These are phyloP conservation scores for Pachycephus smyrnensis DNA, from an alignment of 2,888 invertebrate species.

Conservation along the genomic window DNA sequence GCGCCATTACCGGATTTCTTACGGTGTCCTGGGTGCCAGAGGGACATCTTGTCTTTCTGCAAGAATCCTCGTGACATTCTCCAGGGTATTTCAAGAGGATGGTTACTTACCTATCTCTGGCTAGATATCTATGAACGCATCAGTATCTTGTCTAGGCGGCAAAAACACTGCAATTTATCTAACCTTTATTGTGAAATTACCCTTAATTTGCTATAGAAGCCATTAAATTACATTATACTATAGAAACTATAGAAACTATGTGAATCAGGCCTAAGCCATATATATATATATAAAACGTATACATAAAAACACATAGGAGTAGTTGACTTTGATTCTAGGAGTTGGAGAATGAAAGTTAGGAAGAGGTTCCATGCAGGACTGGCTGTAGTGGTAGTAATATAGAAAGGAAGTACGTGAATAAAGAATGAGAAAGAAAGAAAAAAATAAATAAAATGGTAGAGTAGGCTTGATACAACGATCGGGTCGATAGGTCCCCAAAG, in stretches of 20 bases:
- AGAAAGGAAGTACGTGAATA: not conserved
- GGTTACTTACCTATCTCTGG: not conserved
- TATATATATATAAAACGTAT: not conserved
- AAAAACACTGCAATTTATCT: not conserved
- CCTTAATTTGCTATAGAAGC: too few relatives aligned
- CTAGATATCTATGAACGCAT: not conserved
- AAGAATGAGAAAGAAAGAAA: not conserved
- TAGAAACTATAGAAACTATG: not conserved
- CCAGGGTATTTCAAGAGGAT: not conserved
- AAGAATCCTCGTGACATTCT: not conserved
- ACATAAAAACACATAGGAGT: not conserved
- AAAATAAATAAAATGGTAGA: not conserved
- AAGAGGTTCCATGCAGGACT: not conserved
- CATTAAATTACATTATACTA: not conserved
- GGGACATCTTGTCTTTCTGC: not conserved
- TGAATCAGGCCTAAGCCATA: not conserved
- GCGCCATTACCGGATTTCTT: not conserved
- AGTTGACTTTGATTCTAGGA: not conserved
- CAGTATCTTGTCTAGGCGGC: not conserved
- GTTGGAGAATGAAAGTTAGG: not conserved
- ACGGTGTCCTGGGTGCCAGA: not conserved
- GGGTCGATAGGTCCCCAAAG: not conserved
- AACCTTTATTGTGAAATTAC: too few relatives aligned
- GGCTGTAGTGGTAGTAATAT: not conserved
- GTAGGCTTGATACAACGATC: not conserved